Evolutionary conservation across 2,888 invertebrate genomes (phyloP).

Genomic region (Metallyticus violacea): DNA sequence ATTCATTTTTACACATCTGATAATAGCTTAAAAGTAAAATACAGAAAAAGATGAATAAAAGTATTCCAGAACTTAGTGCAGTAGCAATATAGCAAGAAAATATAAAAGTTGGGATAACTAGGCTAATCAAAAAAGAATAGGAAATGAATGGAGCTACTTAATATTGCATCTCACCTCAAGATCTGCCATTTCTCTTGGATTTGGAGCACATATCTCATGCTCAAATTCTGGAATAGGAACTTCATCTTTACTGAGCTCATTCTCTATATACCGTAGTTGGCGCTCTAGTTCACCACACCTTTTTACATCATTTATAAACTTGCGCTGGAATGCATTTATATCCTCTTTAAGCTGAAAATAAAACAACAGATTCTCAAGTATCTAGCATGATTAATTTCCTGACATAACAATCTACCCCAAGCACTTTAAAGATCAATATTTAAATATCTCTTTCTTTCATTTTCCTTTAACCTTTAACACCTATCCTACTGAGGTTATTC

Average conservation of each 20-base stretch:
- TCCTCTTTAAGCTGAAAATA: constrained; percentile 72
- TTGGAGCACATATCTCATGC: constrained; percentile 73
- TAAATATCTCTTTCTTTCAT: background rate
- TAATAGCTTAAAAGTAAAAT: too few species aligned
- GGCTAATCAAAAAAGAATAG: background rate
- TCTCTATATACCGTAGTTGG: constrained; percentile 80
- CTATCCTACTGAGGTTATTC: too few species aligned
- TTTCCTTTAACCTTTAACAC: too few species aligned
- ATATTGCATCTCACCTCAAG: too few species aligned
- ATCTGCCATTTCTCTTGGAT: constrained; percentile 38
- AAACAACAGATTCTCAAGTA: background rate
- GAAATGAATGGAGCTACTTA: background rate
- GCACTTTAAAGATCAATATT: background rate
- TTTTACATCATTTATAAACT: constrained; percentile 87
- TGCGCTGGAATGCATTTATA: constrained; percentile 85
- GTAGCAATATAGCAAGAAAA: background rate
- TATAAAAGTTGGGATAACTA: too few species aligned
- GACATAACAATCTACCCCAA: background rate
- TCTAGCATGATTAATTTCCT: background rate
- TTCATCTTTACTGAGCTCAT: constrained; percentile 78
- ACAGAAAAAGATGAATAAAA: too few species aligned
- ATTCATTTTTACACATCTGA: too few species aligned
- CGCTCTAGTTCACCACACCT: constrained; percentile 91
- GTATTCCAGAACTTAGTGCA: background rate
- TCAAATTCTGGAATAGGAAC: constrained; percentile 74